Evolutionary conservation across 2,797 vertebrate species (phyloP), one percentile per base, ranked within the genome.

Genomic region (Crenichthys baileyi): DNA sequence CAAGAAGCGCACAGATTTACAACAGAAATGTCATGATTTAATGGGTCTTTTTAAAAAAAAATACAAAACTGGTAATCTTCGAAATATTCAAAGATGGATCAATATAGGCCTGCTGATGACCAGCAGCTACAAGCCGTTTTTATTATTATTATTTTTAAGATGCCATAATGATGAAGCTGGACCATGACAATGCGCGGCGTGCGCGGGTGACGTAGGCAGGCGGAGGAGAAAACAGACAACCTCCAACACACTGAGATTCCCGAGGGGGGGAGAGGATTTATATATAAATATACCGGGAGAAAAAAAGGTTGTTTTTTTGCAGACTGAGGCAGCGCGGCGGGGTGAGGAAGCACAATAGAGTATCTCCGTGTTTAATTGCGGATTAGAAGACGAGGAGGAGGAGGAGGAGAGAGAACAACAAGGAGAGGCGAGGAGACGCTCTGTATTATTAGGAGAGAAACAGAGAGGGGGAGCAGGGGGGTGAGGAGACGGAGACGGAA

Each of bases 351-450:
- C 94, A 95, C 95, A 96, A 95, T 93, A 88, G 94, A 92, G 88
- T 88, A 84, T 82, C 92, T 79, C 90, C 88, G 93, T 88, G 92
- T 92, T 94, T 94, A 95, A 94, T 93, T 93, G 94, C 91, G 92
- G 95, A 95, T 95, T 94, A 94, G 90, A 70, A 83, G 84, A 79
- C 85, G 86, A 76, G 85, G 83, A 63, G 79, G 85, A 70, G 80
- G 83, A 73, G 76, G 79, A n/a, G n/a, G n/a, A 60, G 81, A 67
- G 85, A 81, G 88, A 82, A 93, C 92, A 92, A 94, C 91, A 91
- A 94, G 91, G 93, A 92, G 50, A 87, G 81, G 85, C 77, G 80
- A 87, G 83, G 91, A 91, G 91, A 93, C 87, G 89, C 89, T 91
- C 91, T 94, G 65, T 93, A 92, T 94, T 93, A 94, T 83, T 80